Evolutionary conservation across 2,113 vertebrate species (phyloP).

Genomic region (Mirza zaza): DNA sequence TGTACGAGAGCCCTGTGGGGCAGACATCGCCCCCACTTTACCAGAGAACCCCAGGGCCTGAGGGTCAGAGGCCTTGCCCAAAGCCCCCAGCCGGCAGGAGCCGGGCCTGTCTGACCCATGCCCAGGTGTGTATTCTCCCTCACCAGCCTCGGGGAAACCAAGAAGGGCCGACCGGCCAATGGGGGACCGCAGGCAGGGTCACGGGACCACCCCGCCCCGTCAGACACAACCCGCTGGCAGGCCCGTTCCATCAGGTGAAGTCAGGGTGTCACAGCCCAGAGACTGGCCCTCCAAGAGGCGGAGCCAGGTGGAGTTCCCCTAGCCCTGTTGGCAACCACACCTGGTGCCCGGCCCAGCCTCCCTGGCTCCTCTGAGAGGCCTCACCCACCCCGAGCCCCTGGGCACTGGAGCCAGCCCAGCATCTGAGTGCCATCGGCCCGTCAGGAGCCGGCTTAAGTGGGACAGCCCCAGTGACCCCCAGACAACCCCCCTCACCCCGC

Average conservation of each 20-base stretch:
- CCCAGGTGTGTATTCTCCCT: rapidly evolving
- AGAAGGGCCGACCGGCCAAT: not conserved
- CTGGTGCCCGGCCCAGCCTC: not conserved
- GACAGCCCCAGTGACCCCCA: not conserved
- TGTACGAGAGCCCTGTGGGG: not conserved
- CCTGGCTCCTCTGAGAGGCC: not conserved
- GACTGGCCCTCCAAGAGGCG: not conserved
- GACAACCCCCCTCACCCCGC: not conserved
- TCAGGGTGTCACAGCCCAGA: not conserved
- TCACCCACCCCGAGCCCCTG: not conserved
- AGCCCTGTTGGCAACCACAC: not conserved
- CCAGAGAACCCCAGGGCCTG: rapidly evolving
- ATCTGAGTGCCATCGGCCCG: not conserved
- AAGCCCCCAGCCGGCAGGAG: not conserved
- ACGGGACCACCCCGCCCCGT: not conserved
- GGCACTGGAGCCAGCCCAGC: rapidly evolving
- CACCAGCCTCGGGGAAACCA: not conserved
- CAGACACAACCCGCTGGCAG: not conserved
- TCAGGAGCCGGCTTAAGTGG: not conserved
- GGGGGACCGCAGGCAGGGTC: not conserved
- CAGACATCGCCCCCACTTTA: not conserved
- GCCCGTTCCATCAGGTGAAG: too few species aligned
- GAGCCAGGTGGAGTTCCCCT: not conserved
- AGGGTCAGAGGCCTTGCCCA: rapidly evolving
- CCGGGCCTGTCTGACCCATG: not conserved